Percentiles rank a stretch among this genome's conserved stretches.
Conservation (phyloP, 2,797 vertebrate genomes). For the Channa striata region DNA sequence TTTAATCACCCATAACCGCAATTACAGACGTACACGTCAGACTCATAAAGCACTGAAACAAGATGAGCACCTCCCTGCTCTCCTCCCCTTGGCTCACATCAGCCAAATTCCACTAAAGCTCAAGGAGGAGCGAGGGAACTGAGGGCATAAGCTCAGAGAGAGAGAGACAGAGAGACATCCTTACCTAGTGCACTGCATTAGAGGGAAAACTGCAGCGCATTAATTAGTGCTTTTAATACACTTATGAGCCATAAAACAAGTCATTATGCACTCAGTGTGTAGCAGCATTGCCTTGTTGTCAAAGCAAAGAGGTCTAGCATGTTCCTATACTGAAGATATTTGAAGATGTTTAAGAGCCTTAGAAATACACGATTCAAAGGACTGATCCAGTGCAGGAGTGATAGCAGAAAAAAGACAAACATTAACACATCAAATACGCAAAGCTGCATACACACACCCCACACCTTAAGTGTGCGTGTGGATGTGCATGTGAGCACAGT, state of each 20-base stretch:
- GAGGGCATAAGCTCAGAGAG: constrained; percentile 58
- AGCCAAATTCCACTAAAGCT: constrained; percentile 85
- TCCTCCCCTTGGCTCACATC: constrained; percentile 66
- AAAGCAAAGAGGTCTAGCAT: constrained; percentile 45
- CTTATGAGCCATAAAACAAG: constrained; percentile 70
- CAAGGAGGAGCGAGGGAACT: constrained; percentile 69
- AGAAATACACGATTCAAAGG: constrained; percentile 61
- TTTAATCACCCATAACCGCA: constrained; percentile 91
- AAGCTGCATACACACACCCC: constrained; percentile 41
- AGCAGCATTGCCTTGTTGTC: constrained; percentile 45
- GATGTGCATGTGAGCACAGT: constrained; percentile 49
- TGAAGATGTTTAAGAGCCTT: constrained; percentile 56
- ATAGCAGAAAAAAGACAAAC: constrained; percentile 54
- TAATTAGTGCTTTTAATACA: constrained; percentile 78
- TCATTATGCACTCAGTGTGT: constrained; percentile 51
- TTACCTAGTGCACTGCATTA: constrained; percentile 62
- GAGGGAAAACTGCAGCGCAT: constrained; percentile 56
- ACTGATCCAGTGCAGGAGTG: constrained; percentile 36
- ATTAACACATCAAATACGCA: constrained; percentile 78
- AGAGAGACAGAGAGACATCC: constrained; percentile 32
- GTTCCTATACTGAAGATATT: constrained; percentile 39
- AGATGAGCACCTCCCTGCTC: constrained; percentile 82
- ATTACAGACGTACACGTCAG: constrained; percentile 86
- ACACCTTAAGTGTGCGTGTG: constrained; percentile 37
- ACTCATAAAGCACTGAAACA: constrained; percentile 88